Base-by-base conservation (phyloP, 2,113 vertebrate species). In the Thoracochromis brauschi region DNA sequence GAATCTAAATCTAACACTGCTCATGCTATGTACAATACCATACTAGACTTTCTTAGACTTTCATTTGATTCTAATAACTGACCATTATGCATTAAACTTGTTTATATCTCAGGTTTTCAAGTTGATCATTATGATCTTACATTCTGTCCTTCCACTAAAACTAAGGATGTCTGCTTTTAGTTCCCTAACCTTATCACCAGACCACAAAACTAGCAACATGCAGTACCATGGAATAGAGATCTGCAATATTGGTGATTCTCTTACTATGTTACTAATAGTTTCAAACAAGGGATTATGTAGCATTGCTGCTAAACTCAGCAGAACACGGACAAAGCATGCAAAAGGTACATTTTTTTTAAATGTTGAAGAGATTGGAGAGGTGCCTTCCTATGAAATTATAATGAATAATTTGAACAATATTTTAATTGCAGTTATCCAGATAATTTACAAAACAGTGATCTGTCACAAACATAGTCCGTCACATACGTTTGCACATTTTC, bases 401-500 rank as follows among this genome's bases (percentile, higher is more conserved):
- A 63, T 35, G 6, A 63, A 0, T 63, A 63, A 63, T 7, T 35
- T n/a, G 35, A 35, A 63, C 31, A 0, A 35, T 71, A 71, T 40
- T 71, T 24, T 71, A 71, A 68, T 42, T 71, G 3, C 0, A 71
- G 65, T 24, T 71, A 71, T 42, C 35, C 65, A 42, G 35, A 71
- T 42, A 71, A 24, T 42, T 24, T 71, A 24, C 35, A 68, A 24
- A 71, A 24, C 35, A 24, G 1, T 24, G 38, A 71, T 71, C 38
- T 8, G 65, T 24, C 65, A 9, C 65, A 71, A 42, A 71, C 5
- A 5, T 14, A 1, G 1, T 16, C 12, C 0, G 0, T 45, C 38
- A 73, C 68, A 45, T 73, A 9, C 3, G 2, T 45, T 45, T 45
- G n/a, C 38, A 45, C 38, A 73, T 73, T 42, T 73, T 73, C 2